Percentiles rank a stretch among this genome's conserved stretches.
phyloP scores from a whole-genome alignment of 1,140 invertebrate genomes.

The Pseudomyrmex cubaensis region DNA sequence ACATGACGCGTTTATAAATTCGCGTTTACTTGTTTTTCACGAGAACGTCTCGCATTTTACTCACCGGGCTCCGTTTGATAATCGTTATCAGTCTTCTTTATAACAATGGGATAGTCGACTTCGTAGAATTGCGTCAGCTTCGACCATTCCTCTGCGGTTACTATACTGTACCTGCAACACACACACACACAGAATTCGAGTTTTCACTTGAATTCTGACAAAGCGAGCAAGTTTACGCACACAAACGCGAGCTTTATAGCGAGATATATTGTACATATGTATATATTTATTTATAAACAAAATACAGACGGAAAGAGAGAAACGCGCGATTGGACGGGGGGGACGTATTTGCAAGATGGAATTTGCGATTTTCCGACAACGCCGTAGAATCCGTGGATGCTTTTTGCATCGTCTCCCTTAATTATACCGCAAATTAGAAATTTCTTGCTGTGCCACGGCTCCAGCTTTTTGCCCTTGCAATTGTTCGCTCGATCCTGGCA shows the following conservation, averaged over 20 bases:
- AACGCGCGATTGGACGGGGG: slow-evolving; percentile 45
- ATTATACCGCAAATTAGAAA: slow-evolving; percentile 84
- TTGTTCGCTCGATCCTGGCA: slow-evolving; percentile 76
- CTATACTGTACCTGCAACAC: slow-evolving; percentile 77
- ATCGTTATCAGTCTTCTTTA: slow-evolving; percentile 70
- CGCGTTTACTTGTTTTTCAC: no score
- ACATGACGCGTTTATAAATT: no score
- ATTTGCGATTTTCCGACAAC: slow-evolving; percentile 76
- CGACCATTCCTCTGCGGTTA: slow-evolving; percentile 80
- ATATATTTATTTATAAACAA: slow-evolving; percentile 11
- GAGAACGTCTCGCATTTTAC: slow-evolving; percentile 34
- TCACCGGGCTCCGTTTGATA: slow-evolving; percentile 77
- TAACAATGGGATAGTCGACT: slow-evolving; percentile 76
- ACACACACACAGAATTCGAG: neutral
- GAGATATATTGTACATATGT: no score
- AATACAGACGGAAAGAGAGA: slow-evolving; percentile 38
- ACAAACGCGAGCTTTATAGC: neutral
- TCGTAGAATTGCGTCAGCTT: slow-evolving; percentile 80
- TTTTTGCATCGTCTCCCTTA: slow-evolving; percentile 82
- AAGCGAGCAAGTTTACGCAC: neutral
- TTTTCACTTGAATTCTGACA: neutral
- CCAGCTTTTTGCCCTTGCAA: slow-evolving; percentile 80
- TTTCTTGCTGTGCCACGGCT: slow-evolving; percentile 79
- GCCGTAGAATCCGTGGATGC: slow-evolving; percentile 78
- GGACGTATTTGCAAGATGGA: slow-evolving; percentile 73